phyloP scores from a whole-genome alignment of 1,140 invertebrate species.

The Stenopsyche tienmushanensis region DNA sequence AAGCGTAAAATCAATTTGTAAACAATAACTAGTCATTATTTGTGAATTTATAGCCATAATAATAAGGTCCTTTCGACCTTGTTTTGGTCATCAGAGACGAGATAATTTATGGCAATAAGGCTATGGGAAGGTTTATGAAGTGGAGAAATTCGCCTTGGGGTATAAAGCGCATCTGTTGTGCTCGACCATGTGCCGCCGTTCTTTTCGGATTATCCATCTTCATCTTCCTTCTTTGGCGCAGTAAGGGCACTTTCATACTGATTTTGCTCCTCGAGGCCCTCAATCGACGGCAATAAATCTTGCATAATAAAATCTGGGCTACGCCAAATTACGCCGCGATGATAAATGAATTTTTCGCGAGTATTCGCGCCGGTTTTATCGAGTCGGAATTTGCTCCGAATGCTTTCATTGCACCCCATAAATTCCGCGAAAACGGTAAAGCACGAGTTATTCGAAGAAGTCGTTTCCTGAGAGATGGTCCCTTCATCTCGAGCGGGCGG shows the following conservation, averaged over 20 bases:
- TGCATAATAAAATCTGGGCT: too few relatives aligned
- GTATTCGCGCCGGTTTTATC: too few relatives aligned
- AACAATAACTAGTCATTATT: not conserved
- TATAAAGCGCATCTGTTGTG: constrained; percentile 4
- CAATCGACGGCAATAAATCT: too few relatives aligned
- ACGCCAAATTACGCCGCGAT: too few relatives aligned
- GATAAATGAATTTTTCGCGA: too few relatives aligned
- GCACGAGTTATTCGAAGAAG: too few relatives aligned
- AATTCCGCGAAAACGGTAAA: too few relatives aligned
- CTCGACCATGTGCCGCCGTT: not conserved
- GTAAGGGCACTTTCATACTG: too few relatives aligned
- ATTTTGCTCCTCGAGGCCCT: not conserved
- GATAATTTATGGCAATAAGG: not conserved
- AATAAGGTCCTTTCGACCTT: not conserved
- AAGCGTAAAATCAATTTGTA: not conserved
- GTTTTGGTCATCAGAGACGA: not conserved
- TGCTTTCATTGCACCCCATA: too few relatives aligned
- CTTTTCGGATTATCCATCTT: not conserved
- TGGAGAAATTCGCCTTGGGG: constrained; percentile 12
- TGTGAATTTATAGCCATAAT: not conserved
- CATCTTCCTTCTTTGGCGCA: not conserved
- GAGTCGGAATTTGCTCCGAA: too few relatives aligned
- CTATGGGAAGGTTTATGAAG: constrained; percentile 6
- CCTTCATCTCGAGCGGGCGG: not conserved
- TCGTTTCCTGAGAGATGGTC: too few relatives aligned